Conservation (phyloP, 1,140 invertebrate species). For the Prorops nasuta region DNA sequence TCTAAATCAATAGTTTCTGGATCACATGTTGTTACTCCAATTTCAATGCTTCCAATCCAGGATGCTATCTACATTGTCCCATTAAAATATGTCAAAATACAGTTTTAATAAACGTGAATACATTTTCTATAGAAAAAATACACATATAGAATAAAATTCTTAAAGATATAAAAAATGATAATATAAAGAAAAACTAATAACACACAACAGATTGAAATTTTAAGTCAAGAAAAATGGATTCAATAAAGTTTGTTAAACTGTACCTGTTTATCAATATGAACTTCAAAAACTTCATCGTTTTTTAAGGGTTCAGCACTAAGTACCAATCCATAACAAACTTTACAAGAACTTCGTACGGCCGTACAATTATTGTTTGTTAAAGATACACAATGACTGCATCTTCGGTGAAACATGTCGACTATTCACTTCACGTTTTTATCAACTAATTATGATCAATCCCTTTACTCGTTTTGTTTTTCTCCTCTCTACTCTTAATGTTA, state of each 20-base stretch:
- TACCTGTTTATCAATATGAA: constrained; percentile 86
- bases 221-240: too few species aligned
- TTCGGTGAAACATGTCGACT: constrained; percentile 68
- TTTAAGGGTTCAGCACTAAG: constrained; percentile 77
- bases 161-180: too few species aligned
- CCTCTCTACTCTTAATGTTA: too few species aligned
- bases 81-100: background rate
- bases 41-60: constrained; percentile 91
- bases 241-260: constrained; percentile 16
- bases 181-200: too few species aligned
- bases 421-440: too few species aligned
- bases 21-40: constrained; percentile 84
- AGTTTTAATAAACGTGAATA: background rate
- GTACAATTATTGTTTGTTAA: constrained; percentile 80
- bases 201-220: too few species aligned
- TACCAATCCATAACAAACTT: constrained; percentile 84
- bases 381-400: constrained; percentile 76
- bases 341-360: constrained; percentile 73
- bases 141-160: background rate
- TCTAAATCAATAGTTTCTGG: constrained; percentile 79
- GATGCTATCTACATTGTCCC: constrained; percentile 63
- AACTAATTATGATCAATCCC: too few species aligned
- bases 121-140: background rate
- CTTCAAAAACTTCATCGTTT: constrained; percentile 85
- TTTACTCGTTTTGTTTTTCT: too few species aligned